Conservation (phyloP, 2,797 vertebrate species). For the Prunella strophiata region DNA sequence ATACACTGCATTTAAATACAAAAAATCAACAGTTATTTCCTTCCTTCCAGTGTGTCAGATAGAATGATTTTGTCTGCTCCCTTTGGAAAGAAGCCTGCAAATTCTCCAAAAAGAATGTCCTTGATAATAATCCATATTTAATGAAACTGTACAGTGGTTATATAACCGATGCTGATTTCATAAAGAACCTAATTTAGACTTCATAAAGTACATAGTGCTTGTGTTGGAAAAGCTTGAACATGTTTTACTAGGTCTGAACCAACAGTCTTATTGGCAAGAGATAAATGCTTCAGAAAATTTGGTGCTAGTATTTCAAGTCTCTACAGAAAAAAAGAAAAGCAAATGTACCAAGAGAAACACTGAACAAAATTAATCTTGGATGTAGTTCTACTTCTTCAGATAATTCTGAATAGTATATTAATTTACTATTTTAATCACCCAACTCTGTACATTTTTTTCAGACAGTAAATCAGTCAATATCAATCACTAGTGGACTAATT, state of each 20-base stretch:
- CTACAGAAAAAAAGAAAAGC: neutral
- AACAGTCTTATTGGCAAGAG: conserved; percentile 39
- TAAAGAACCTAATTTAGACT: conserved; percentile 48
- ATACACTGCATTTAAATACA: neutral
- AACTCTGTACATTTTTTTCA: neutral
- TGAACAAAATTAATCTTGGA: neutral
- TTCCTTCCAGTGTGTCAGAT: neutral
- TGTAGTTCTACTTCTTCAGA: neutral
- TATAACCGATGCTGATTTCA: conserved; percentile 50
- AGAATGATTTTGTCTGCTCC: conserved; percentile 1
- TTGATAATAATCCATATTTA: conserved; percentile 55
- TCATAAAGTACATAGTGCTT: conserved; percentile 23
- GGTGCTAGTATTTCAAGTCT: conserved; percentile 39
- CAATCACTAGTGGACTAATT: neutral
- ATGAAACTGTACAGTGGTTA: conserved; percentile 42
- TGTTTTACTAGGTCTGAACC: conserved; percentile 43
- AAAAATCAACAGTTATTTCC: conserved; percentile 16
- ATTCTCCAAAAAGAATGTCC: conserved; percentile 26
- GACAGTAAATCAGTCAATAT: neutral
- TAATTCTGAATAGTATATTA: neutral
- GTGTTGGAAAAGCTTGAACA: conserved; percentile 47
- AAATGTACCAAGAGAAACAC: conserved; percentile 6
- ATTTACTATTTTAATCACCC: neutral
- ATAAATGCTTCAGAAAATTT: conserved; percentile 52
- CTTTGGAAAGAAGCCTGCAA: conserved; percentile 28